phyloP scores from a whole-genome alignment of 2,113 vertebrate genomes.

The Cyanistes caeruleus region DNA sequence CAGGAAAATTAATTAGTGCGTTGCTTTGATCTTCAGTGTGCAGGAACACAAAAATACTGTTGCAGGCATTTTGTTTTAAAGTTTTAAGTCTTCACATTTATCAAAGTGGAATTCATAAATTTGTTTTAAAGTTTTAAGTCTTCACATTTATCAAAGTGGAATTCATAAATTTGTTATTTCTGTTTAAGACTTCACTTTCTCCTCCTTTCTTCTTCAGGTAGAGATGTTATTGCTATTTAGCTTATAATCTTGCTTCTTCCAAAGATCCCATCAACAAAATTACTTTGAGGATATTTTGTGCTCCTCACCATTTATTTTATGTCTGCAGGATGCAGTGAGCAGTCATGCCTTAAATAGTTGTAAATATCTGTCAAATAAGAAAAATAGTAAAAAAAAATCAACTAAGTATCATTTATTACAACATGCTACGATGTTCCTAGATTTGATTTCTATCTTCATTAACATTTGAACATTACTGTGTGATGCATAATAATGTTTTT shows the following conservation, averaged over 20 bases:
- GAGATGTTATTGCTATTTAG: background rate
- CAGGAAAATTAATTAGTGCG: background rate
- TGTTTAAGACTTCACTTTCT: background rate
- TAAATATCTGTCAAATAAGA: background rate
- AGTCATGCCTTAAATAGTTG: background rate
- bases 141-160: background rate
- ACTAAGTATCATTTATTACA: background rate
- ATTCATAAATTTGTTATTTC: background rate
- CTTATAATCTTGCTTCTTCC: background rate
- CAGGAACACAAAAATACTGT: background rate
- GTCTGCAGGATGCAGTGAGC: background rate
- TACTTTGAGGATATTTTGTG: background rate
- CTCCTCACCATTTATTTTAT: background rate
- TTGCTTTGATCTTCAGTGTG: background rate
- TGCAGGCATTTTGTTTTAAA: background rate
- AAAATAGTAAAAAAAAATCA: background rate
- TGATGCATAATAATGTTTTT: background rate
- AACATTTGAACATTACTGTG: background rate
- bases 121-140: background rate
- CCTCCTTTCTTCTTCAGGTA: background rate
- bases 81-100: background rate
- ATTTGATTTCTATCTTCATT: background rate
- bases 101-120: background rate
- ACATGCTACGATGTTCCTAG: background rate
- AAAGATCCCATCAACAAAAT: background rate